Percentiles rank a stretch among this genome's conserved stretches.
phyloP scores from a whole-genome alignment of 2,113 vertebrate species.

The Condylura cristata region DNA sequence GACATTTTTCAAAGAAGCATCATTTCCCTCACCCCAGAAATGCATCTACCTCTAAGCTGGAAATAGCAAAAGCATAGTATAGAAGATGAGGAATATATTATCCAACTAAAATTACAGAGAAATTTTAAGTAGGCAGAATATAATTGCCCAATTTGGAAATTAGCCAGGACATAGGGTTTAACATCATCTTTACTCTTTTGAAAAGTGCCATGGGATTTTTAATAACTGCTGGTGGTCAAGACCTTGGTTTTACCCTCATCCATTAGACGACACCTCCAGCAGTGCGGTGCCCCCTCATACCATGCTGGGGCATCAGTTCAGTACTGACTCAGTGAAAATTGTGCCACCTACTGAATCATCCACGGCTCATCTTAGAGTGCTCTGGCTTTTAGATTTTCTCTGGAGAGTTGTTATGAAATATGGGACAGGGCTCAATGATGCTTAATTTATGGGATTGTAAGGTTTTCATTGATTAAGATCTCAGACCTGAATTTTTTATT shows the following conservation, averaged over 20 bases:
- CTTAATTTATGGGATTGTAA: slow-evolving; percentile 77
- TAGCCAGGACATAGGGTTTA: slow-evolving; percentile 83
- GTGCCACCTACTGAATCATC: slow-evolving; percentile 84
- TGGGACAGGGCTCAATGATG: slow-evolving; percentile 62
- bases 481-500: slow-evolving; percentile 50
- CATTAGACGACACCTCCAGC: slow-evolving; percentile 84
- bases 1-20: slow-evolving; percentile 70
- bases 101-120: slow-evolving; percentile 82
- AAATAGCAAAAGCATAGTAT: slow-evolving; percentile 69
- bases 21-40: slow-evolving; percentile 64
- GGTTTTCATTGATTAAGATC: slow-evolving; percentile 68
- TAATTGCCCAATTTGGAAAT: slow-evolving; percentile 84
- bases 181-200: slow-evolving; percentile 85
- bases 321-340: slow-evolving; percentile 83
- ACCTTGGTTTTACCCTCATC: slow-evolving; percentile 83
- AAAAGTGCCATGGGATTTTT: slow-evolving; percentile 85
- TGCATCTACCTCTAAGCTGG: slow-evolving; percentile 67
- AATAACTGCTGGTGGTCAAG: slow-evolving; percentile 83
- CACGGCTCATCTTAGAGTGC: slow-evolving; percentile 66
- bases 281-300: slow-evolving; percentile 78
- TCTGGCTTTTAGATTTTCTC: slow-evolving; percentile 81
- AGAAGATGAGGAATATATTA: slow-evolving; percentile 82
- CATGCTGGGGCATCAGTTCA: slow-evolving; percentile 81
- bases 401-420: slow-evolving; percentile 75
- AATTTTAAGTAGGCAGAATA: slow-evolving; percentile 85